Evolutionary conservation across 2,888 invertebrate genomes (phyloP).

Genomic region (Thereva nobilitata): DNA sequence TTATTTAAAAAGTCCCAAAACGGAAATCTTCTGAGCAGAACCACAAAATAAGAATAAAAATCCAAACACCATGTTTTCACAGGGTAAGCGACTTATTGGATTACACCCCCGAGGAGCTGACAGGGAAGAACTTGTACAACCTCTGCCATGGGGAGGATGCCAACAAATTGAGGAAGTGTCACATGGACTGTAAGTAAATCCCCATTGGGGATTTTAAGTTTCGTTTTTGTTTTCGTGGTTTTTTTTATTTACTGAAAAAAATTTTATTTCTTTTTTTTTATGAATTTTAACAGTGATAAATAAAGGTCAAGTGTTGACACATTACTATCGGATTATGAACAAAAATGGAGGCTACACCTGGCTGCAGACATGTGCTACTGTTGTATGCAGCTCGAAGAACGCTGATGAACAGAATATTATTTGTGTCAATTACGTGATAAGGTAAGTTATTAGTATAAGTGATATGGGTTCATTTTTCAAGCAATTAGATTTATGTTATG

Average conservation of each 20-base stretch:
- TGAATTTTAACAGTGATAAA: conserved; percentile 89
- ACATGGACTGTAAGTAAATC: conserved; percentile 86
- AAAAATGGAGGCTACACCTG: conserved; percentile 95
- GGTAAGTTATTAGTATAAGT: conserved; percentile 61
- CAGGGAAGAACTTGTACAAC: conserved; percentile 90
- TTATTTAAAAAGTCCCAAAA: conserved; percentile 35
- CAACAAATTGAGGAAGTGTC: conserved; percentile 89
- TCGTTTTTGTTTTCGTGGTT: conserved; percentile 36
- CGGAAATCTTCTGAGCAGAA: conserved; percentile 23
- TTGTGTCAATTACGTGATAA: conserved; percentile 95
- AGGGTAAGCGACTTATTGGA: conserved; percentile 93
- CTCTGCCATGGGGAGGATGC: conserved; percentile 96
- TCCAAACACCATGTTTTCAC: conserved; percentile 40
- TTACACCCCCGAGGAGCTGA: conserved; percentile 90
- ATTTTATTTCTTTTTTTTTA: no score
- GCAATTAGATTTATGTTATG: conserved; percentile 45
- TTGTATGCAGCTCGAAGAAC: conserved; percentile 93
- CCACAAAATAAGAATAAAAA: conserved; percentile 17
- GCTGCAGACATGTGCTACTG: conserved; percentile 96
- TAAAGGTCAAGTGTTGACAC: conserved; percentile 95
- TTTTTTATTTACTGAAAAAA: conserved; percentile 34
- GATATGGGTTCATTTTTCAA: no score
- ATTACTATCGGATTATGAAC: conserved; percentile 95
- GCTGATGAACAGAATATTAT: conserved; percentile 97
- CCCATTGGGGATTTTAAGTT: not conserved